Conservation (phyloP, 2,888 invertebrate species). For the Opisthograptis luteolata region DNA sequence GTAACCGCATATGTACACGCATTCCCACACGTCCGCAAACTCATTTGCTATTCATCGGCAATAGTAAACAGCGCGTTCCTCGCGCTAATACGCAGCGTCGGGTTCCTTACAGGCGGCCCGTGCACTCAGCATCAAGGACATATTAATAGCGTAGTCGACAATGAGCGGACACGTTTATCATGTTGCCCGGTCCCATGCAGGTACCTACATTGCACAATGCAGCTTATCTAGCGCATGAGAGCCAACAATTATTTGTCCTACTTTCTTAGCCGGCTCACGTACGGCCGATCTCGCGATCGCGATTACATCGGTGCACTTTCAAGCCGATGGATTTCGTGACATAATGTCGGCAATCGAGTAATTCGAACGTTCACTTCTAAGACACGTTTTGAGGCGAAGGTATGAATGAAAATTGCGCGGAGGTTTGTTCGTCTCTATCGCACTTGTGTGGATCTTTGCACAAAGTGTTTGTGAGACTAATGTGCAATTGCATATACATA, state of each 20-base stretch:
- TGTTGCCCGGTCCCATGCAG: conserved; percentile 59
- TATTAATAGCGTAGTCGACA: conserved; percentile 70
- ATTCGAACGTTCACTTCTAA: conserved; percentile 31
- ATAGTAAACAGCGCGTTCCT: conserved; percentile 45
- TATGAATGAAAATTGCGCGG: conserved; percentile 25
- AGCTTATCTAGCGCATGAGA: conserved; percentile 74
- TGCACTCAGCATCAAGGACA: conserved; percentile 67
- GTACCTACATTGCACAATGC: conserved; percentile 74
- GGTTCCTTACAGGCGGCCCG: conserved; percentile 51
- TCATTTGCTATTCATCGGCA: conserved; percentile 47
- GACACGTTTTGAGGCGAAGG: conserved; percentile 26
- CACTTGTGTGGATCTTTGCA: conserved; percentile 27
- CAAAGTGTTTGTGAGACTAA: conserved; percentile 40
- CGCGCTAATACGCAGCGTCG: conserved; percentile 41
- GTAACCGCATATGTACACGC: conserved; percentile 49
- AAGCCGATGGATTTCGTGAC: conserved; percentile 56
- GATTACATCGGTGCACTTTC: conserved; percentile 62
- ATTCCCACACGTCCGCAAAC: conserved; percentile 49
- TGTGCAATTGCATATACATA: conserved; percentile 54
- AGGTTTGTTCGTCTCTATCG: conserved; percentile 37
- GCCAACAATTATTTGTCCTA: conserved; percentile 72
- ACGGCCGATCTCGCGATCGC: conserved; percentile 43
- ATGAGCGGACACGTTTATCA: conserved; percentile 70
- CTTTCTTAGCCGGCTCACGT: conserved; percentile 58
- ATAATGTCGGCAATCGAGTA: conserved; percentile 45